Conservation (phyloP, 2,888 invertebrate species). For the Rhamphomyia laevipes region DNA sequence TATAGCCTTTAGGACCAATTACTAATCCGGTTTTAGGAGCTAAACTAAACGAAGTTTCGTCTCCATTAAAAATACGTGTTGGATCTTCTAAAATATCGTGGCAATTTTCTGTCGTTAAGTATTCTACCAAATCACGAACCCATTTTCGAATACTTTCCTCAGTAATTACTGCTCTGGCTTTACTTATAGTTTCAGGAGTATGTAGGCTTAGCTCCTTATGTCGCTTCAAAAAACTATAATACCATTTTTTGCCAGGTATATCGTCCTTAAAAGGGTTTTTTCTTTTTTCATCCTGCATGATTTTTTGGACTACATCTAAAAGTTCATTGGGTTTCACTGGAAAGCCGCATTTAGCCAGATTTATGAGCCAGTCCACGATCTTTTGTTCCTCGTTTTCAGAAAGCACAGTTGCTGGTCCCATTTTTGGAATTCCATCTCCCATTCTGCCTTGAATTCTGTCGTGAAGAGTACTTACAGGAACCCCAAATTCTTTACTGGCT, state of each 20-base stretch:
- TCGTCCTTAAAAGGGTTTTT: neutral
- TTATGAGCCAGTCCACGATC: neutral
- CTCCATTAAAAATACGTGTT: slow-evolving; percentile 5
- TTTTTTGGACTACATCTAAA: slow-evolving; percentile 1
- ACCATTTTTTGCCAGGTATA: slow-evolving; percentile 3
- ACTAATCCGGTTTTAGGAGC: slow-evolving; percentile 2
- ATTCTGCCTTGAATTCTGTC: slow-evolving; percentile 1
- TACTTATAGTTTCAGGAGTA: neutral
- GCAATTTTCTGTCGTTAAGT: neutral
- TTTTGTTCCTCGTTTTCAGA: neutral
- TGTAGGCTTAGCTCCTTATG: neutral
- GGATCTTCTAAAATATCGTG: slow-evolving; percentile 3
- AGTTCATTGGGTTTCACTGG: neutral
- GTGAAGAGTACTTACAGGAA: slow-evolving; percentile 2
- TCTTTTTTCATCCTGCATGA: neutral
- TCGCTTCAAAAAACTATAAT: neutral
- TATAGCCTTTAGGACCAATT: slow-evolving; percentile 3
- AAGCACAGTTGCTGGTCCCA: neutral
- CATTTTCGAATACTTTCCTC: neutral
- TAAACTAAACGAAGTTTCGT: slow-evolving; percentile 1
- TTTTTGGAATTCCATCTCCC: neutral
- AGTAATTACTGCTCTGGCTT: neutral
- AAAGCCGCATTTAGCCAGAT: neutral
- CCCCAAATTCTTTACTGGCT: neutral
- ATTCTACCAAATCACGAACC: neutral